Percentiles rank a stretch among this genome's conserved stretches.
These are phyloP conservation scores for Agrochola litura DNA, from an alignment of 2,888 invertebrate genomes.

Conservation along the genomic window DNA sequence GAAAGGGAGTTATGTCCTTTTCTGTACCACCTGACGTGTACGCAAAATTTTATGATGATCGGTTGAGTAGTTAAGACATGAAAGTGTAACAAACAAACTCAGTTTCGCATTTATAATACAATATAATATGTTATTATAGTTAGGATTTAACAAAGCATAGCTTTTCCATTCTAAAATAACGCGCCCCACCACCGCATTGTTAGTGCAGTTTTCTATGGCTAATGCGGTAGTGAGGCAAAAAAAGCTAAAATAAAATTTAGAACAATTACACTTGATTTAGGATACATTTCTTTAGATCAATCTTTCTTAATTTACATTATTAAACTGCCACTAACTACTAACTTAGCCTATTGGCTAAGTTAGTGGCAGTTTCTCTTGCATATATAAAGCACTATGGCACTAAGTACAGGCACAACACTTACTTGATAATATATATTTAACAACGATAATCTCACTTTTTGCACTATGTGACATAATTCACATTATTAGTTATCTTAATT, in stretches of 20 bases:
- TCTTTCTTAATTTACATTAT: not conserved
- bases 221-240: too few relatives aligned
- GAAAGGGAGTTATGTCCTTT: not conserved
- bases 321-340: too few relatives aligned
- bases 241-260: not conserved
- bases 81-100: not conserved
- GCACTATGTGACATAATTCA: not conserved
- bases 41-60: not conserved
- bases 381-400: too few relatives aligned
- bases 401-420: not conserved
- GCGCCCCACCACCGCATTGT: too few relatives aligned
- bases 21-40: not conserved
- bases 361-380: not conserved
- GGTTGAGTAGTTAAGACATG: not conserved
- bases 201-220: not conserved
- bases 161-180: too few relatives aligned
- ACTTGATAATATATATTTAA: not conserved
- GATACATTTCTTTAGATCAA: not conserved
- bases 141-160: not conserved
- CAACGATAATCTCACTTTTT: constrained; percentile 1
- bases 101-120: not conserved
- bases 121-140: too few relatives aligned
- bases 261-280: not conserved
- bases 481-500: not conserved
- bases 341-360: not conserved